These are phyloP conservation scores for Coecobrya sp. DNA, from an alignment of 2,888 invertebrate species.

Conservation along the genomic window DNA sequence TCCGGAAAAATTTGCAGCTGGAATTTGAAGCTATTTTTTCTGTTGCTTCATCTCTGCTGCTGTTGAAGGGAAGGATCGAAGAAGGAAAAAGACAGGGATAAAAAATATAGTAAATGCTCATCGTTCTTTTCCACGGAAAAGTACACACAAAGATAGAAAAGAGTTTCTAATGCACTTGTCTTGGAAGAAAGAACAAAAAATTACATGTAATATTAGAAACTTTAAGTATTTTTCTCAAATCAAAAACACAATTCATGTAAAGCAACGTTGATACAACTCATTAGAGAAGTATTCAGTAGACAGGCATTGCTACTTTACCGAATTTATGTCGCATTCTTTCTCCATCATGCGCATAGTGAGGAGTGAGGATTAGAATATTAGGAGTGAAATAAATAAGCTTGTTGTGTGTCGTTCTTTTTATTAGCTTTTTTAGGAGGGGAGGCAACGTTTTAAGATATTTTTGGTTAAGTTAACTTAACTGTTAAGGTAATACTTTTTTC, in stretches of 20 bases:
- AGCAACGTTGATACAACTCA: slow-evolving; percentile 54
- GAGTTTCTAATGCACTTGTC: not conserved
- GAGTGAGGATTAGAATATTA: not conserved
- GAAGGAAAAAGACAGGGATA: not conserved
- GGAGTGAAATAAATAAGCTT: not conserved
- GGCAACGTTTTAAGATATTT: no score
- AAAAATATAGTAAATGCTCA: slow-evolving; percentile 5
- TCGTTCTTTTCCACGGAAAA: not conserved
- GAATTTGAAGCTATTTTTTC: slow-evolving; percentile 34
- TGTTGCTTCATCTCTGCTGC: not conserved
- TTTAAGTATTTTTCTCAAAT: not conserved
- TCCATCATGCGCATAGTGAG: not conserved
- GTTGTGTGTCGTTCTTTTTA: slow-evolving; percentile 25
- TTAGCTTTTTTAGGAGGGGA: not conserved
- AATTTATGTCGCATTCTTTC: slow-evolving; percentile 5
- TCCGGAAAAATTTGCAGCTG: slow-evolving; percentile 10
- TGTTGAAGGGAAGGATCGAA: slow-evolving; percentile 17
- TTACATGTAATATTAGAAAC: not conserved
- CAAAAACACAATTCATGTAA: not conserved
- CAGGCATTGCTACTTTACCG: slow-evolving; percentile 4
- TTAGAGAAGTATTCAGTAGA: slow-evolving; percentile 47
- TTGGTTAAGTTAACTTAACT: no score
- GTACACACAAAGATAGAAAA: no score
- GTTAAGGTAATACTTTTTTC: no score
- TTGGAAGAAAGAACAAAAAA: not conserved